Evolutionary conservation across 2,888 invertebrate genomes (phyloP).

Genomic region (Pristionchus entomophagus): DNA sequence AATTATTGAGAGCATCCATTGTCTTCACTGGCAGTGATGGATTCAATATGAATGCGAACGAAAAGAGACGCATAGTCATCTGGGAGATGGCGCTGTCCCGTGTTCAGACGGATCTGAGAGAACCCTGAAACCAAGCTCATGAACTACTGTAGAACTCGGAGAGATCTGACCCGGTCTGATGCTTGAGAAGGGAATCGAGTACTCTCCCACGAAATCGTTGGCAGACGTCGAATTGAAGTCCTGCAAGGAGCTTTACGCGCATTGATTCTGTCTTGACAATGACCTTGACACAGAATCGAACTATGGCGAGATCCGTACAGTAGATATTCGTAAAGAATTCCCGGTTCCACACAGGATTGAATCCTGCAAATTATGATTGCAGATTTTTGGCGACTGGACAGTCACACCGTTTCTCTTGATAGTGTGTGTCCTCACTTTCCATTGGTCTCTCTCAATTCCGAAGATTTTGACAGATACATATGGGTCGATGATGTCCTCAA

Average conservation of each 20-base stretch:
- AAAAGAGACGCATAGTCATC: conserved; percentile 74
- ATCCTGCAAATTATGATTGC: conserved; percentile 79
- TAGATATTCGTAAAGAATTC: conserved; percentile 78
- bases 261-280: too few species aligned
- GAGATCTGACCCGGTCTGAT: conserved; percentile 51
- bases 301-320: conserved; percentile 80
- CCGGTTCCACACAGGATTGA: conserved; percentile 81
- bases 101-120: conserved; percentile 74
- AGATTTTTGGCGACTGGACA: neutral
- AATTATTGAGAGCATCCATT: too few species aligned
- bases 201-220: conserved; percentile 76
- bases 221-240: conserved; percentile 77
- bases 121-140: conserved; percentile 63
- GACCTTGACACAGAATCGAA: conserved; percentile 78
- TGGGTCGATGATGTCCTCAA: conserved; percentile 79
- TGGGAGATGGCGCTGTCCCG: conserved; percentile 70
- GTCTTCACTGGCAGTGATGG: neutral
- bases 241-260: conserved; percentile 47
- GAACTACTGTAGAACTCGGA: too few species aligned
- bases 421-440: conserved; percentile 78
- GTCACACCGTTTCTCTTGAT: conserved; percentile 81
- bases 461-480: conserved; percentile 79
- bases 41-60: conserved; percentile 59
- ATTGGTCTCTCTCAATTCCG: conserved; percentile 77
- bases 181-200: conserved; percentile 70